These are phyloP conservation scores for Protonemura montana DNA, from an alignment of 2,888 invertebrate species.

Conservation along the genomic window DNA sequence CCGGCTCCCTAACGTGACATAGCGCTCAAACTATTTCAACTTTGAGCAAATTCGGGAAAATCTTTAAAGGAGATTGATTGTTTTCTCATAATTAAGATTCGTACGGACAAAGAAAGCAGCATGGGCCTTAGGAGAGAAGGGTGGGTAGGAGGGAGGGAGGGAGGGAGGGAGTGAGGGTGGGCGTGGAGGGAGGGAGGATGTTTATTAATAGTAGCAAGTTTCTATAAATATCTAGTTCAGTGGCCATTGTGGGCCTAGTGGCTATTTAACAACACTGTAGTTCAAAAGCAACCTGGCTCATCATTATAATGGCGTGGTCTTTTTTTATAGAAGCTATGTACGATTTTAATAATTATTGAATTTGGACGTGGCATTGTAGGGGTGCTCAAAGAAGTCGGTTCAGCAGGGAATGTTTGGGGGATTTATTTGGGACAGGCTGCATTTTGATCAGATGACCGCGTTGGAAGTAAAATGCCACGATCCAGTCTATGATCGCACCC, in stretches of 20 bases:
- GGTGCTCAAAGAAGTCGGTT: too few relatives aligned
- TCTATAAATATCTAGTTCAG: conserved; percentile 34
- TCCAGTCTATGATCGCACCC: too few relatives aligned
- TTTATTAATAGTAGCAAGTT: conserved; percentile 28
- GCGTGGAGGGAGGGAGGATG: conserved; percentile 7
- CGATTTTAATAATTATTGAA: not conserved
- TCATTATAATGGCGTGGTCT: not conserved
- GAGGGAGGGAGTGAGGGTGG: conserved; percentile 2
- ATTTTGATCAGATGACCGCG: too few relatives aligned
- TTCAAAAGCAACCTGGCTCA: not conserved
- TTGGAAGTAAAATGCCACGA: too few relatives aligned
- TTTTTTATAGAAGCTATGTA: not conserved
- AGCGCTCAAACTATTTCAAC: not conserved
- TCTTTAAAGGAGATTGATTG: not conserved
- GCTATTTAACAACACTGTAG: conserved; percentile 7
- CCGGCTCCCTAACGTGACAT: not conserved
- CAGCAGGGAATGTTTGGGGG: too few relatives aligned
- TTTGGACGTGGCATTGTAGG: not conserved
- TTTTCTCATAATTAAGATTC: not conserved
- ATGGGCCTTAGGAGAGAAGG: conserved; percentile 12
- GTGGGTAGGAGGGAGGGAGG: conserved; percentile 18
- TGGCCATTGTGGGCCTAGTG: conserved; percentile 35
- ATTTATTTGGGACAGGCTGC: too few relatives aligned
- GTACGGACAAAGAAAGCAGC: conserved; percentile 3
- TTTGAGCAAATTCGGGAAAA: not conserved